Base-by-base conservation (phyloP, 2,113 vertebrate genomes). In the Reinhardtius hippoglossoides region DNA sequence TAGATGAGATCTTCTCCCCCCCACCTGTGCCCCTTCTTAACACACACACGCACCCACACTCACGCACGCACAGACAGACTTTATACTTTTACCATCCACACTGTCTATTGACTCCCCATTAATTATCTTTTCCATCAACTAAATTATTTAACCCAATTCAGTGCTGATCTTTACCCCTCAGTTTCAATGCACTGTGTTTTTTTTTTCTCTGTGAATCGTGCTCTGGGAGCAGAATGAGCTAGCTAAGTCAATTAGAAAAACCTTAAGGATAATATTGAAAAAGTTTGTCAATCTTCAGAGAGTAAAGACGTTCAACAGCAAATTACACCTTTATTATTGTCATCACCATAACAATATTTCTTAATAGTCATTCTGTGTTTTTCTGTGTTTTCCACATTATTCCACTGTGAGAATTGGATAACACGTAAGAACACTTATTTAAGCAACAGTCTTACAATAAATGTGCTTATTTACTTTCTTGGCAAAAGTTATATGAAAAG, bases 121-220 rank as follows among this genome's bases (percentile, higher is more conserved):
- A 92, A 93, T 93, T 93, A 90, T 94, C 89, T 92, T 92, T 93
- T 93, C 89, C 85, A 82, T 91, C 89, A 84, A 63, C 84, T 94
- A 83, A 93, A 94, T 93, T 90, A 93, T 94, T 93, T 87, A 93
- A 89, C 78, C 70, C 84, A 89, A 91, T 91, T 92, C 87, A 84
- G 67, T 68, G 84, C 81, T 85, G 80, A 87, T 91, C 78, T 77
- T 83, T 78, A 67, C 72, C 82, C 85, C 81, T 59, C 66, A 70
- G 74, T 87, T 84, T 89, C 84, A 78, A 76, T 84, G 75, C 70
- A 68, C 35, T 13, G 20, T 20, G 44, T 0, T 0, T 62, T 37
- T 67, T 61, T 85, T 84, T n/a, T n/a, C n/a, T 74, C 67, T 46
- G 54, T 66, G 55, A 80, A 82, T 71, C 81, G 52, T 74, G 66